A percentile compares a stretch with the other conserved stretches of the same genome.
These are phyloP conservation scores for Leucophora obtusa DNA, from an alignment of 2,888 invertebrate species.

Conservation along the genomic window DNA sequence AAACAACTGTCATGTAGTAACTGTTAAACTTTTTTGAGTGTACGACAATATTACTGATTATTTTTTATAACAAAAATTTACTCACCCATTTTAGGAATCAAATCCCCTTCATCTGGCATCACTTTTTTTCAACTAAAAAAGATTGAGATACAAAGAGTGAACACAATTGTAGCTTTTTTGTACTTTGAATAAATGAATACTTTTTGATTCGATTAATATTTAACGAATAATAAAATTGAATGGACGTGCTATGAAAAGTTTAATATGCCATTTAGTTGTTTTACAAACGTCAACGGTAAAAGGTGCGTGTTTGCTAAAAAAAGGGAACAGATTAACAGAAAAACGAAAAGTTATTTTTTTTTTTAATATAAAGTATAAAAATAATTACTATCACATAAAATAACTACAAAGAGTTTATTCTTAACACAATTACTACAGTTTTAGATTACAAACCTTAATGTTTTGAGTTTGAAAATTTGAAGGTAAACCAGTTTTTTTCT, in stretches of 20 bases:
- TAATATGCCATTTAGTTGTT: constrained; percentile 61
- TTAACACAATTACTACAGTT: constrained; percentile 35
- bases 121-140: too few species aligned
- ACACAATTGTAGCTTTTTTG: background rate
- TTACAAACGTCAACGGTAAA: constrained; percentile 55
- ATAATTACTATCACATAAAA: background rate
- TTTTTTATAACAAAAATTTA: too few species aligned
- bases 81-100: background rate
- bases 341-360: background rate
- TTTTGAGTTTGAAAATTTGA: constrained; percentile 37
- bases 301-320: constrained; percentile 14
- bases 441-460: constrained; percentile 20
- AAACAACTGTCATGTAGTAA: too few species aligned
- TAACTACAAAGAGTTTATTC: constrained; percentile 9
- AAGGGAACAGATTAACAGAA: background rate
- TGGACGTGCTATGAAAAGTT: constrained; percentile 1
- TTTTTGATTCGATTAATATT: constrained; percentile 29
- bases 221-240: constrained; percentile 26
- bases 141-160: constrained; percentile 8
- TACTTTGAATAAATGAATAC: background rate
- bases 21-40: too few species aligned
- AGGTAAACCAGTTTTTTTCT: constrained; percentile 64
- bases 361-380: background rate
- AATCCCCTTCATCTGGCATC: constrained; percentile 1
- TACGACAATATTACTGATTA: too few species aligned